These are phyloP conservation scores for Drosophila arizonae DNA, from an alignment of 1,140 invertebrate genomes.

Conservation along the genomic window DNA sequence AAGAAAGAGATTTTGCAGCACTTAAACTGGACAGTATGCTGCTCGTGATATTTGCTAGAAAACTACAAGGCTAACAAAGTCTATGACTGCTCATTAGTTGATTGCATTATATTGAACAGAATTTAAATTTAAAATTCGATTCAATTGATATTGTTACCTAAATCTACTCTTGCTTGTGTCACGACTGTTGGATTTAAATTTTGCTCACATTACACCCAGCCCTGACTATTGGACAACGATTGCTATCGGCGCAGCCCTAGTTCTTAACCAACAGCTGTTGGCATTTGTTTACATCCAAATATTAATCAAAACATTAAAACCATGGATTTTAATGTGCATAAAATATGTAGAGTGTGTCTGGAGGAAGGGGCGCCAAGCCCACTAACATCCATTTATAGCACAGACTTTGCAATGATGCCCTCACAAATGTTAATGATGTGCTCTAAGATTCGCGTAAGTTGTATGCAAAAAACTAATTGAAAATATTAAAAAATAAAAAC, in stretches of 20 bases:
- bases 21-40: slow-evolving; percentile 7
- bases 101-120: neutral
- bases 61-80: no score
- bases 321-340: slow-evolving; percentile 82
- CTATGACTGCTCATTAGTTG: neutral
- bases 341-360: slow-evolving; percentile 86
- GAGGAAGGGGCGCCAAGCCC: slow-evolving; percentile 84
- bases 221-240: no score
- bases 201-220: no score
- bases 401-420: slow-evolving; percentile 86
- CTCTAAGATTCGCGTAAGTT: slow-evolving; percentile 85
- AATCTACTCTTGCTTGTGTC: no score
- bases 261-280: slow-evolving; percentile 13
- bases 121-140: neutral
- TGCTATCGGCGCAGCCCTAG: slow-evolving; percentile 7
- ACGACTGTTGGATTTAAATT: no score
- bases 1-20: slow-evolving; percentile 8
- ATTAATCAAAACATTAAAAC: neutral
- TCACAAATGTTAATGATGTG: slow-evolving; percentile 87
- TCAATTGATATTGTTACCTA: no score
- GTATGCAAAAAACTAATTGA: neutral
- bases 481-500: neutral
- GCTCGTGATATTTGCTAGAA: neutral
- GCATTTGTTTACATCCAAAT: slow-evolving; percentile 32
- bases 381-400: slow-evolving; percentile 85